These are phyloP conservation scores for Gibbula magus DNA, from an alignment of 2,888 invertebrate genomes.

Conservation along the genomic window DNA sequence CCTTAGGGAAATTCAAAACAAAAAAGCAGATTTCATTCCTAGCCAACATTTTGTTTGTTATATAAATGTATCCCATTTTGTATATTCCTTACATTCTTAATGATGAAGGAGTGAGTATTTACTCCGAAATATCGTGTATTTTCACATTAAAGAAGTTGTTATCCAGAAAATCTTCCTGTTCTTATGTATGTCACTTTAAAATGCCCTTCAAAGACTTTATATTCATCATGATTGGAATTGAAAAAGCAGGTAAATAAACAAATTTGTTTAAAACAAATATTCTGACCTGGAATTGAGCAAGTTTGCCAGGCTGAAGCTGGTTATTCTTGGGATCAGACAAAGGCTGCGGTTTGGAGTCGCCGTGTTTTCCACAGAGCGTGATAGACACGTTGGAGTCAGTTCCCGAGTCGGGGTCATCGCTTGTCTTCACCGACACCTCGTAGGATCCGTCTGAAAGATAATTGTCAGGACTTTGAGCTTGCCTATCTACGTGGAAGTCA, in stretches of 20 bases:
- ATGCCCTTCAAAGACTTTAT: no score
- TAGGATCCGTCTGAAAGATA: conserved; percentile 60
- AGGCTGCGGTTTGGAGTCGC: conserved; percentile 55
- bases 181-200: no score
- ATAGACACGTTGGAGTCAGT: conserved; percentile 64
- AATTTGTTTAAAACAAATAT: not conserved
- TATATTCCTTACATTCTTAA: no score
- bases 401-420: conserved; percentile 61
- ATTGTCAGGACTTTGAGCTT: no score
- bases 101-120: not conserved
- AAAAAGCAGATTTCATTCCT: no score
- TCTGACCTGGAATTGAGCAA: conserved; percentile 54
- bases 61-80: no score
- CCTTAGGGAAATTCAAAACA: no score
- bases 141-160: no score
- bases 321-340: conserved; percentile 47
- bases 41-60: no score
- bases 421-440: conserved; percentile 64
- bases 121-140: no score
- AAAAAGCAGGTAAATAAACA: not conserved
- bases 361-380: conserved; percentile 66
- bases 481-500: no score
- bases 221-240: not conserved
- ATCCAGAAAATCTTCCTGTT: no score
- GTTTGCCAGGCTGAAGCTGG: conserved; percentile 51